Evolutionary conservation across 2,888 invertebrate genomes (phyloP).

Genomic region (Petrolisthes cinctipes): DNA sequence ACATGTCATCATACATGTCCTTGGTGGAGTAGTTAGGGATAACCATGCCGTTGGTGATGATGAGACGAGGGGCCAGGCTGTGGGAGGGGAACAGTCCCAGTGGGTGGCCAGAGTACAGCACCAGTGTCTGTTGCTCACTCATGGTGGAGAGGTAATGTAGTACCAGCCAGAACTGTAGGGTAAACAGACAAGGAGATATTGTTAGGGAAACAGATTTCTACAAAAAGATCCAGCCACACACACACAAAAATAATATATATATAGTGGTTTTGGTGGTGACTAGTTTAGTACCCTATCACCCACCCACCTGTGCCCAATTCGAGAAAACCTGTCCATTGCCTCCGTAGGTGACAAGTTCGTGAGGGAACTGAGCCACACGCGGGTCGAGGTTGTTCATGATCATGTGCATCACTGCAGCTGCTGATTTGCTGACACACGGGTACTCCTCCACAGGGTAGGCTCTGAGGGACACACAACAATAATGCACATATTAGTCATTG

Average conservation of each 20-base stretch:
- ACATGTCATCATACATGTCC: conserved; percentile 74
- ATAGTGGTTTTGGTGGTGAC: too few relatives aligned
- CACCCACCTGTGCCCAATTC: conserved; percentile 75
- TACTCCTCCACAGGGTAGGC: conserved; percentile 73
- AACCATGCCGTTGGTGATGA: conserved; percentile 78
- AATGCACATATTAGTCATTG: too few relatives aligned
- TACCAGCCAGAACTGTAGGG: conserved; percentile 73
- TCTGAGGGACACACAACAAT: conserved; percentile 67
- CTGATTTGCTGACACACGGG: conserved; percentile 71
- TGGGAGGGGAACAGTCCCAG: conserved; percentile 73
- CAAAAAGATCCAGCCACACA: neutral
- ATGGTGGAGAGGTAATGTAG: conserved; percentile 74
- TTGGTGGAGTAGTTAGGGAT: conserved; percentile 75
- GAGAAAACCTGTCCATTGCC: conserved; percentile 77
- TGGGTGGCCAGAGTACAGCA: conserved; percentile 77
- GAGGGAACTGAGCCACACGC: conserved; percentile 76
- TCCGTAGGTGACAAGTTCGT: conserved; percentile 77
- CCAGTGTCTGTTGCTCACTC: conserved; percentile 74
- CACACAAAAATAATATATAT: neutral
- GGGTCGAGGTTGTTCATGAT: conserved; percentile 77
- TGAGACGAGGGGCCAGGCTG: conserved; percentile 73
- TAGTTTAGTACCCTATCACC: conserved; percentile 15
- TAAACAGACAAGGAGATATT: neutral
- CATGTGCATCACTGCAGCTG: conserved; percentile 76
- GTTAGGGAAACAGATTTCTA: neutral